These are phyloP conservation scores for Hemicentrotus pulcherrimus DNA, from an alignment of 35 echinoderm and acorn worm species.

Conservation along the genomic window DNA sequence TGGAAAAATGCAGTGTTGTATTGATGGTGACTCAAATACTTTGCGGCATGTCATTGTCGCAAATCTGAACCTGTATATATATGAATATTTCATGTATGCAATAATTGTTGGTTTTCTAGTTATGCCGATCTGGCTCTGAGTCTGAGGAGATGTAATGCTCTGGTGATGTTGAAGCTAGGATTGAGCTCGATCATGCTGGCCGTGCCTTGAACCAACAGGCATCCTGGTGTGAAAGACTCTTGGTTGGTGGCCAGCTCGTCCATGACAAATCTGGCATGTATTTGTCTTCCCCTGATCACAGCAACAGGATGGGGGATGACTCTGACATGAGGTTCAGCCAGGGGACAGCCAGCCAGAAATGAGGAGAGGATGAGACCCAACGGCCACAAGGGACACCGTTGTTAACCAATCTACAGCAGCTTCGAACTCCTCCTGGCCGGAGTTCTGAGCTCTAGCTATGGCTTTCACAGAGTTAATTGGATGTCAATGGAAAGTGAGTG, in stretches of 20 bases:
- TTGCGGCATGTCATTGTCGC: too few species aligned
- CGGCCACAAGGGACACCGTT: background rate
- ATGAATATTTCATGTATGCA: too few species aligned
- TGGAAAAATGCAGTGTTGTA: too few species aligned
- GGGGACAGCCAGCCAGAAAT: constrained; percentile 26
- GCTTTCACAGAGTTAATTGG: background rate
- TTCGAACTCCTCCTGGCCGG: background rate
- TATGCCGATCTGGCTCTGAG: too few species aligned
- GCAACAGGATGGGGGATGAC: constrained; percentile 17
- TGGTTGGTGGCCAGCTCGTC: constrained; percentile 25
- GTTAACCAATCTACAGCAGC: background rate
- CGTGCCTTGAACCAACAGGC: background rate
- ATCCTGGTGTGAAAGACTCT: constrained; percentile 28
- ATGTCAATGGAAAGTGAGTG: background rate
- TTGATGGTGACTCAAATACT: too few species aligned
- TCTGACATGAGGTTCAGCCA: constrained; percentile 16
- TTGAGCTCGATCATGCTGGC: background rate
- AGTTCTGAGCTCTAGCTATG: background rate
- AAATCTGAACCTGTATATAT: too few species aligned
- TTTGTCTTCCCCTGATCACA: constrained; percentile 11
- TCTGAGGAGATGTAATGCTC: too few species aligned
- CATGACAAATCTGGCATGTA: constrained; percentile 41
- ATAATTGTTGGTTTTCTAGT: too few species aligned
- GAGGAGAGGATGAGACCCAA: constrained; percentile 6
- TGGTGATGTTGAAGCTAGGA: too few species aligned